These are phyloP conservation scores for Oryzias woworae DNA, from an alignment of 2,113 vertebrate genomes.

Conservation along the genomic window DNA sequence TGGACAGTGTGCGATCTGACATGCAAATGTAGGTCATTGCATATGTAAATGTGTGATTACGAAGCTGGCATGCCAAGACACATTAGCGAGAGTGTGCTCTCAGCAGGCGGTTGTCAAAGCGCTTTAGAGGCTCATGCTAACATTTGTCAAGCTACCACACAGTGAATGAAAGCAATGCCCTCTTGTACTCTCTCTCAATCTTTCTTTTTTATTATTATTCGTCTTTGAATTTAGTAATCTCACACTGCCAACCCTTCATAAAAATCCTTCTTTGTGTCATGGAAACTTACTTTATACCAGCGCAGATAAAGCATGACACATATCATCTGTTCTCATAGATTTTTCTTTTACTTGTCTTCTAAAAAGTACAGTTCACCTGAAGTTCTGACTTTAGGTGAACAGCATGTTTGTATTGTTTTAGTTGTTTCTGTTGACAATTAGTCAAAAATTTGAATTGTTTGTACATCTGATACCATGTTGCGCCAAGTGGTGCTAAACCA, in stretches of 20 bases:
- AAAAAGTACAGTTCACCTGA: background rate
- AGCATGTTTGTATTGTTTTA: background rate
- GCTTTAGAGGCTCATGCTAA: constrained; percentile 91
- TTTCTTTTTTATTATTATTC: background rate
- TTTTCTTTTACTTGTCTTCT: background rate
- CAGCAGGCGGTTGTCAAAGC: constrained; percentile 97
- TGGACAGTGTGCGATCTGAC: constrained; percentile 98
- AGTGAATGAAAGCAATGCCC: constrained; percentile 83
- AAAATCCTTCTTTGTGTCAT: constrained; percentile 18
- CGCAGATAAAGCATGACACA: background rate
- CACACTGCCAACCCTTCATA: constrained; percentile 19
- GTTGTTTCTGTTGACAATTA: background rate
- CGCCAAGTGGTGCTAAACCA: no score
- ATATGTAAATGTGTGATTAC: constrained; percentile 99
- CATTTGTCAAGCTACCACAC: constrained; percentile 91
- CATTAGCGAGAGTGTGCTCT: constrained; percentile 98
- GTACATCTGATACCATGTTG: background rate
- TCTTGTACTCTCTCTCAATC: constrained; percentile 48
- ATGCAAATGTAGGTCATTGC: constrained; percentile 99
- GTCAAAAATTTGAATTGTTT: constrained; percentile 11
- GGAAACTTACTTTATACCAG: constrained; percentile 12
- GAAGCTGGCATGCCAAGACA: constrained; percentile 96
- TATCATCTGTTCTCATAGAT: background rate
- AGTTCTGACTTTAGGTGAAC: background rate
- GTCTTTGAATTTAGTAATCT: constrained; percentile 17